These are phyloP conservation scores for Potamarius usumacintae DNA, from an alignment of 2,113 vertebrate species.

Conservation along the genomic window DNA sequence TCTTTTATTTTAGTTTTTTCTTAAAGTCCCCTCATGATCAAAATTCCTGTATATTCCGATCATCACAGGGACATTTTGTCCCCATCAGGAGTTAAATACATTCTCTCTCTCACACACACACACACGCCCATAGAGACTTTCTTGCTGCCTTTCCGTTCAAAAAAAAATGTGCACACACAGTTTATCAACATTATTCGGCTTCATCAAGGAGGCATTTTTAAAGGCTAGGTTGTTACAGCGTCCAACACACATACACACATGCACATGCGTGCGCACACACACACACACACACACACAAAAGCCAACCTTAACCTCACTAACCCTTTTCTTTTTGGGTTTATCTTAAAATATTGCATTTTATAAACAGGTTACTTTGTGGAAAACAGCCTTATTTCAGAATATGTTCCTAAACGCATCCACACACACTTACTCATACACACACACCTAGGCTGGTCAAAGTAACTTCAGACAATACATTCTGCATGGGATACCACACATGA, in stretches of 20 bases:
- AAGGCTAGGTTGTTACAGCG: neutral
- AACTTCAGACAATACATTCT: neutral
- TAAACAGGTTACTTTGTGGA: neutral
- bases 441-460: neutral
- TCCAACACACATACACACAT: neutral
- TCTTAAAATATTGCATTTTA: neutral
- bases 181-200: neutral
- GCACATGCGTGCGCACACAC: neutral
- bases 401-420: neutral
- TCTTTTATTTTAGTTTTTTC: neutral
- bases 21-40: neutral
- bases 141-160: neutral
- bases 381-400: neutral
- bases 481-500: slow-evolving; percentile 5
- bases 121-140: slow-evolving; percentile 4
- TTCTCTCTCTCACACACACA: neutral
- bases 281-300: neutral
- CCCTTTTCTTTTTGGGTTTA: neutral
- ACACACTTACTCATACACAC: neutral
- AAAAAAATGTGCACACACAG: neutral
- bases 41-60: neutral
- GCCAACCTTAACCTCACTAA: neutral
- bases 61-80: neutral
- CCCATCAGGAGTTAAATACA: neutral
- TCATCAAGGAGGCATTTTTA: slow-evolving; percentile 1